These are phyloP conservation scores for Conus ventricosus DNA, from an alignment of 1,140 invertebrate genomes.

Conservation along the genomic window DNA sequence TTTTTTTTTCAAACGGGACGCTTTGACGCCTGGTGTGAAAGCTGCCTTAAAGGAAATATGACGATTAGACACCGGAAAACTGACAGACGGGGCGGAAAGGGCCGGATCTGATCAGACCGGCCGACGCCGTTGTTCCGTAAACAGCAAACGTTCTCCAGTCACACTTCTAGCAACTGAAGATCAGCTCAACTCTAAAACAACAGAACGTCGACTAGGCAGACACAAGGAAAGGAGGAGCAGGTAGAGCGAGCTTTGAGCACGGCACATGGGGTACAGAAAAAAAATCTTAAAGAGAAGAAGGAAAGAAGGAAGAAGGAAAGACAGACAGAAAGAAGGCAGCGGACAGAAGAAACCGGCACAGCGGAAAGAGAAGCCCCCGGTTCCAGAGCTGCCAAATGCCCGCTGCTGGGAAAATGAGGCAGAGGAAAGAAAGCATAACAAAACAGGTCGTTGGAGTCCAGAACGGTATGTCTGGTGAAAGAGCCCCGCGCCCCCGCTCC, in stretches of 20 bases:
- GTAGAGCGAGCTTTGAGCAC: no score
- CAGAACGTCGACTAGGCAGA: background rate
- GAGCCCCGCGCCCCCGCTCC: background rate
- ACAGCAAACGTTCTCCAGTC: background rate
- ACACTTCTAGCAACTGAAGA: background rate
- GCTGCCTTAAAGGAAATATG: background rate
- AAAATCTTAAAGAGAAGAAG: no score
- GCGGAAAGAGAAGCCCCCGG: background rate
- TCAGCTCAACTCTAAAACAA: background rate
- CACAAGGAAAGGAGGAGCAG: background rate
- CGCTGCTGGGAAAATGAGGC: background rate
- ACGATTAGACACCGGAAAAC: background rate
- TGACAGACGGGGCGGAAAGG: background rate
- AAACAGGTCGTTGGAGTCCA: slow-evolving; percentile 19
- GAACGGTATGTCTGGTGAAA: background rate
- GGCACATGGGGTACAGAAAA: background rate
- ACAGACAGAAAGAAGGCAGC: background rate
- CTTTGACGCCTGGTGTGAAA: background rate
- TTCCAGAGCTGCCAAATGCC: background rate
- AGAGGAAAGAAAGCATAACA: background rate
- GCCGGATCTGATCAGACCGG: slow-evolving; percentile 4
- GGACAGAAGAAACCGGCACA: background rate
- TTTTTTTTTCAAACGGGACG: background rate
- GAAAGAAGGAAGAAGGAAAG: background rate
- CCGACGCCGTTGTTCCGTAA: background rate